Evolutionary conservation across 2,113 vertebrate species (phyloP).

Genomic region (Hippocampus zosterae): DNA sequence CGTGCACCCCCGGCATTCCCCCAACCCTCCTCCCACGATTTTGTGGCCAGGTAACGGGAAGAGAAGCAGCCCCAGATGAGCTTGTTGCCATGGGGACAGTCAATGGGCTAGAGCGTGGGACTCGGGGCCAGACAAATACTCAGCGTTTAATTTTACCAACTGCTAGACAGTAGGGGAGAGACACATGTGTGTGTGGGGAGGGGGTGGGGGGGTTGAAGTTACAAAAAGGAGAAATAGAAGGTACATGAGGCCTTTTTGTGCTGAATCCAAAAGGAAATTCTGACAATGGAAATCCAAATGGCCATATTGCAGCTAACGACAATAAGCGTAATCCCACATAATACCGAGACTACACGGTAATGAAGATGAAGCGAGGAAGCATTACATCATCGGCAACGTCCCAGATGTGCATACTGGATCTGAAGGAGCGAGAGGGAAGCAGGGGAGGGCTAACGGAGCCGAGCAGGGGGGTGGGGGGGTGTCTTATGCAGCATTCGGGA

Average conservation of each 20-base stretch:
- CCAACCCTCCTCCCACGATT: background rate
- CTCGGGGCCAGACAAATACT: conserved; percentile 69
- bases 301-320: background rate
- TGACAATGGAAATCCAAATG: background rate
- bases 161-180: conserved; percentile 55
- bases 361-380: conserved; percentile 28
- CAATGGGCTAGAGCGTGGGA: conserved; percentile 68
- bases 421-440: conserved; percentile 13
- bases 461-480: background rate
- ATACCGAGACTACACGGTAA: background rate
- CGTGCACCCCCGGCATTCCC: conserved; percentile 2
- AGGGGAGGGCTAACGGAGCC: conserved; percentile 7
- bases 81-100: conserved; percentile 77
- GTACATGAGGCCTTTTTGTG: conserved; percentile 34
- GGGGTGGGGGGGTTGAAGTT: background rate
- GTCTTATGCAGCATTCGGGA: conserved; percentile 49
- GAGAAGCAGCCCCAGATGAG: conserved; percentile 66
- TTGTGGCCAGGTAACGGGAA: conserved; percentile 53
- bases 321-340: conserved; percentile 1
- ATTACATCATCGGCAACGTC: conserved; percentile 52
- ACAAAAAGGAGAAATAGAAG: conserved; percentile 32
- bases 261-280: conserved; percentile 35
- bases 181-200: conserved; percentile 15
- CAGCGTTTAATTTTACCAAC: conserved; percentile 66
- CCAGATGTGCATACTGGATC: conserved; percentile 48